Evolutionary conservation across 1,140 invertebrate species (phyloP), one percentile per base, ranked within the genome.

Genomic region (Drosophila ananassae): DNA sequence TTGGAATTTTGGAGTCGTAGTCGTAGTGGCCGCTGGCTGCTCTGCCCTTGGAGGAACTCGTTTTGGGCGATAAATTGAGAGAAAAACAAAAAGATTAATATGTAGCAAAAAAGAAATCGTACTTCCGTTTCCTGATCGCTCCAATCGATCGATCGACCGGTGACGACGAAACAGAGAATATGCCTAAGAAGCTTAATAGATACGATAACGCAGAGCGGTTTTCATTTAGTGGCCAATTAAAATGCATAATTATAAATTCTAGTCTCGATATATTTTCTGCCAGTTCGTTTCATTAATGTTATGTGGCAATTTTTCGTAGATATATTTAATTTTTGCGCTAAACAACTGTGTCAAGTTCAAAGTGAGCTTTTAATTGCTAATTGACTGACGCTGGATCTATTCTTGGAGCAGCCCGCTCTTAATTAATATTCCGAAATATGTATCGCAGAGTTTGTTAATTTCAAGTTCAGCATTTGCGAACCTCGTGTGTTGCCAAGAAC

Each of bases 51-150:
- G 61, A n/a, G 22, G 74, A 85, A 87, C 82, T 68, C 28, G 82
- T 87, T 82, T 75, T 28, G 59, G 66, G 66, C 54, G 73, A 59
- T 68, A 53, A 64, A 74, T 73, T 28, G 47, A 77, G 67, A 66
- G 68, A 77, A 57, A 69, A 77, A 76, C 55, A 61, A 60, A 72
- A 72, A 87, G 64, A 87, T 85, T 78, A 87, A 67, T 77, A 64
- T 53, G 67, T 71, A 50, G 55, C 41, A 44, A 69, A 74, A 67
- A 64, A 66, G 41, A 69, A 72, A 67, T 78, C 73, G 57, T 25
- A 79, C 82, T 87, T 87, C 82, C 82, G 82, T 89, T 87, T 87
- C 82, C 82, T 82, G 79, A 89, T 87, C 82, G 71, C 61, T 22
- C 41, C 22, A 28, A 89, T 89, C 82, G 74, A 64, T 22, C 41